Evolutionary conservation across 2,797 vertebrate genomes (phyloP), one percentile per base, ranked within the genome.

Genomic region (Myotis pilosus): DNA sequence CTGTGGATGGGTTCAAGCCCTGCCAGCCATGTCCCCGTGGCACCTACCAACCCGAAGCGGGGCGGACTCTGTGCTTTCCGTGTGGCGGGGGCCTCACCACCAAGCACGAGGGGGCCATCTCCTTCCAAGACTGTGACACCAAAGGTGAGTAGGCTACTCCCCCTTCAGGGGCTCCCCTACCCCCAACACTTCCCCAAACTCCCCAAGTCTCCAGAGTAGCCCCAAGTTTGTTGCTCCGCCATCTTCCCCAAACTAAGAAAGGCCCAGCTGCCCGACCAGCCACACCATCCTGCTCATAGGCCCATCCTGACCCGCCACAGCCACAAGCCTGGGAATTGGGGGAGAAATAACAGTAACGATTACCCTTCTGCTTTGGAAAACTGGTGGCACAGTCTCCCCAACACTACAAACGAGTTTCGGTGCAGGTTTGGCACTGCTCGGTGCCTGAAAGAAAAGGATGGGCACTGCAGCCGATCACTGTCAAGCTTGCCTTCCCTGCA

Each of bases 71-170:
- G 84, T 99, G 99, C 96, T 99, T 99, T 97, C 98, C 99, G 4
- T 99, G 99, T 22, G 99, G 99, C 0, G 99, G 99, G 6, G 99
- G 99, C 25, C 98, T 99, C 78, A 98, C 98, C 97, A 99, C 99
- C 89, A 99, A 99, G 97, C 98, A 99, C 5, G 99, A 99, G 78
- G 99, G 99, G 22, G 98, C 99, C 91, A 98, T 98, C 97, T 99
- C 99, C 95, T 99, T 99, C 98, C 99, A 99, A 81, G 99, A 99
- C 97, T 99, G 99, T 38, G 99, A 99, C 96, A 99, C 99, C 96
- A 99, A 99, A 99, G 99, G 99, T 99, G 94, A 97, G 98, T 30
- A 71, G 49, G 38, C 53, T 36, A 1, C n/a, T 79, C 11, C 23
- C 17, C 44, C 12, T 0, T 8, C 22, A 30, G 64, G 38, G 44